A percentile compares a stretch with the other conserved stretches of the same genome.
Evolutionary conservation across 2,113 vertebrate genomes (phyloP).

Genomic region (Colaptes auratus): DNA sequence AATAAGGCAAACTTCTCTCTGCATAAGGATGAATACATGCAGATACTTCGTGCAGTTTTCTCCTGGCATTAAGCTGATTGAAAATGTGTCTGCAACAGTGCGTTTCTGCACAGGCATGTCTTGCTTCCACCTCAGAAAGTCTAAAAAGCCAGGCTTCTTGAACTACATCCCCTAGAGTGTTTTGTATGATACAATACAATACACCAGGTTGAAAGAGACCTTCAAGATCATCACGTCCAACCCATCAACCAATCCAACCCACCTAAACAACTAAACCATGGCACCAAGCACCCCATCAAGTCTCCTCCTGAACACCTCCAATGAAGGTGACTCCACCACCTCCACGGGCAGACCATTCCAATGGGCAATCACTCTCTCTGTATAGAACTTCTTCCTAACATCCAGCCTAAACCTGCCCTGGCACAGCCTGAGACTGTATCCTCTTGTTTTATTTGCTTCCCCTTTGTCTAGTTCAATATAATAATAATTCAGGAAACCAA

Average conservation of each 20-base stretch:
- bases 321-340: too few relatives aligned
- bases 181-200: rapidly evolving
- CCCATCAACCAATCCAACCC: too few relatives aligned
- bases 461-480: not conserved
- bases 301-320: too few relatives aligned
- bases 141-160: not conserved
- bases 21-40: rapidly evolving
- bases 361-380: too few relatives aligned
- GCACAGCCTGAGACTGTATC: too few relatives aligned
- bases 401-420: too few relatives aligned
- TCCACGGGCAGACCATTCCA: too few relatives aligned
- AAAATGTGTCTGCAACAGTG: not conserved
- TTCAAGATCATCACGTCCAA: too few relatives aligned
- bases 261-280: too few relatives aligned
- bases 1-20: not conserved
- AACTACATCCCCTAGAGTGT: not conserved
- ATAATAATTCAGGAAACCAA: not conserved
- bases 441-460: not conserved
- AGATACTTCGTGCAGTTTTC: not conserved
- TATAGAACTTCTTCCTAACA: too few relatives aligned
- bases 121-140: not conserved
- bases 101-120: not conserved
- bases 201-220: too few relatives aligned
- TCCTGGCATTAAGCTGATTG: not conserved
- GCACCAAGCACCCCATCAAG: too few relatives aligned